A percentile compares a stretch with the other conserved stretches of the same genome.
These are phyloP conservation scores for Patella depressa DNA, from an alignment of 2,888 invertebrate species.

Conservation along the genomic window DNA sequence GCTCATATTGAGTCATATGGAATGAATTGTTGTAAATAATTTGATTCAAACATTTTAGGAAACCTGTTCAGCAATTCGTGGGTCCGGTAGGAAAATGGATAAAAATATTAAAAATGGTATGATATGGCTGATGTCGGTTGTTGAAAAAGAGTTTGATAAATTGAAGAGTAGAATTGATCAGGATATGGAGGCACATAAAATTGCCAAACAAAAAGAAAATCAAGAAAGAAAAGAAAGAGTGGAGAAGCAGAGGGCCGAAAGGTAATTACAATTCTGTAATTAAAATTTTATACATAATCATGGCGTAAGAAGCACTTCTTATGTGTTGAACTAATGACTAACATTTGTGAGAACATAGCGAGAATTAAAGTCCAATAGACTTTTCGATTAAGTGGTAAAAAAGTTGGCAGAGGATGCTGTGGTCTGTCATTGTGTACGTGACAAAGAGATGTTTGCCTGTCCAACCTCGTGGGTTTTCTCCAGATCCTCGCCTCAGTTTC, in stretches of 20 bases:
- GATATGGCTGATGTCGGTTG: slow-evolving; percentile 79
- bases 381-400: not conserved
- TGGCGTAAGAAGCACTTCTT: not conserved
- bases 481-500: too few relatives aligned
- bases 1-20: too few relatives aligned
- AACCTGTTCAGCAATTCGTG: slow-evolving; percentile 70
- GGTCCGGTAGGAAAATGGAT: slow-evolving; percentile 76
- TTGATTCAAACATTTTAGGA: slow-evolving; percentile 72
- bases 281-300: not conserved
- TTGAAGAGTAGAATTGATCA: slow-evolving; percentile 79
- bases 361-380: too few relatives aligned
- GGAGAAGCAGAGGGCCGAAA: slow-evolving; percentile 66
- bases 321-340: not conserved
- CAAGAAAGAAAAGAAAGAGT: slow-evolving; percentile 72
- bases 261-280: slow-evolving; percentile 41
- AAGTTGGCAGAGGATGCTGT: not conserved
- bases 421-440: too few relatives aligned
- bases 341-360: too few relatives aligned
- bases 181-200: slow-evolving; percentile 72
- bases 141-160: slow-evolving; percentile 78
- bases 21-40: too few relatives aligned
- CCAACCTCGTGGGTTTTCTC: too few relatives aligned
- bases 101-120: slow-evolving; percentile 75
- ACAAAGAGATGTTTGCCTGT: too few relatives aligned
- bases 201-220: slow-evolving; percentile 71